Base-by-base conservation (phyloP, 1,140 invertebrate species). In the Conus ventricosus region DNA sequence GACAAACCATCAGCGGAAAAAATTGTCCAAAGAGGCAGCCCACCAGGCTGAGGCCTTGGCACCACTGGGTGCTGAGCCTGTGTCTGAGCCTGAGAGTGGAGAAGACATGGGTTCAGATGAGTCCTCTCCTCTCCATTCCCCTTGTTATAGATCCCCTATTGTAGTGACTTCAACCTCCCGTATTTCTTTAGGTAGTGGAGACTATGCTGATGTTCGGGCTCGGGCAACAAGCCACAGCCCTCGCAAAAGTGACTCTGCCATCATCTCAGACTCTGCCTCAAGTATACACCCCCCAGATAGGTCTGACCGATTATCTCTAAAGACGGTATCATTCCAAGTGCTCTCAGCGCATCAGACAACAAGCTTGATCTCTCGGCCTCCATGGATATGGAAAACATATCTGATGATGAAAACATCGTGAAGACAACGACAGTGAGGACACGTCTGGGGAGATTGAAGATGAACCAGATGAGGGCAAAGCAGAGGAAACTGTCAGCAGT, bases 361-460 rank as follows among this genome's bases (percentile, higher is more conserved):
- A 67, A 67, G 20, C 57, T 67, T n/a, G 82, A 67, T 84, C 82
- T 87, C 54, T 57, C 71, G 5, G 60, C 87, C 23, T 67, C 88
- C 3, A 78, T 87, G 25, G 85, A 90, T n/a, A 88, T 88, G 51
- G 89, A 90, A 81, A 88, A 90, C 10, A 91, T 92, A 25, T 92
- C 91, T 27, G 91, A 92, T 85, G 90, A 89, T n/a, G 90, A 91
- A 54, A 89, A 91, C 85, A 88, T 85, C 57, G 82, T 23, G 88
- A 90, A 25, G 90, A 87, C 54, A 81, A 88, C 27, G 89, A 87
- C 17, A 88, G 85, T 55, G 89, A 89, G 83, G 89, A 87, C 1
- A 91, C 90, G 84, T 87, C 84, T 63, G 91, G 90, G 23, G 89
- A 89, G 20, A 90, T 91, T 80, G 86, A 91, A 54, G 90, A 90